phyloP scores from a whole-genome alignment of 2,113 vertebrate species.

The Clinocottus analis region DNA sequence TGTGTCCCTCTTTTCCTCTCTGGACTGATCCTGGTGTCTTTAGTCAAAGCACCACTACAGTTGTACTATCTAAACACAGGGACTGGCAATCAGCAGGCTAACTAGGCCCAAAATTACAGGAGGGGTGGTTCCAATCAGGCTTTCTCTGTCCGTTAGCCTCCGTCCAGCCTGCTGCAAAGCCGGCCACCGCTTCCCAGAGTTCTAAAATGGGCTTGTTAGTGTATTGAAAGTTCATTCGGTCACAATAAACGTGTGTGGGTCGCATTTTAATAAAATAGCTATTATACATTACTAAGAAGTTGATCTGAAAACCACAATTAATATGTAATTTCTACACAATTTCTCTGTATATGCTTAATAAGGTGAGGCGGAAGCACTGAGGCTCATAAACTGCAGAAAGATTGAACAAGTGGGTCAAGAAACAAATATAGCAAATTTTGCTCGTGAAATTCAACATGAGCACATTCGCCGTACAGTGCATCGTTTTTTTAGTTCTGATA shows the following conservation, averaged over 20 bases:
- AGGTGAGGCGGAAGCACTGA: neutral
- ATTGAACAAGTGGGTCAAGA: constrained; percentile 31
- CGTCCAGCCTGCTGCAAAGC: constrained; percentile 39
- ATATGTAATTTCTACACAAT: neutral
- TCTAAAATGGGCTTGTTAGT: constrained; percentile 46
- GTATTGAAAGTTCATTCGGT: constrained; percentile 42
- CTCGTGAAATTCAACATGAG: neutral
- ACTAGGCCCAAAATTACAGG: constrained; percentile 78
- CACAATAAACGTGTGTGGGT: constrained; percentile 6
- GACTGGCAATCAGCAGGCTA: constrained; percentile 76
- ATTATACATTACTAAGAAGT: constrained; percentile 15
- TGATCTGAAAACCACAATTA: constrained; percentile 3
- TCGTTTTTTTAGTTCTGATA: constrained; percentile 49
- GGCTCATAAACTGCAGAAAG: constrained; percentile 8
- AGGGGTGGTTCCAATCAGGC: constrained; percentile 75
- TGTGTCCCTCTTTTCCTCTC: constrained; percentile 40
- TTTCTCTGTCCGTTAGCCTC: constrained; percentile 51
- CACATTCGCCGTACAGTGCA: constrained; percentile 22
- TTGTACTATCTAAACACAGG: constrained; percentile 83
- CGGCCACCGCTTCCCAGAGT: constrained; percentile 63
- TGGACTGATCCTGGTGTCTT: constrained; percentile 67
- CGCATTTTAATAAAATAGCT: constrained; percentile 18
- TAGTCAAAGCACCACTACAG: constrained; percentile 76
- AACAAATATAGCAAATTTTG: constrained; percentile 1
- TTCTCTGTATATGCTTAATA: neutral